Evolutionary conservation across 2,797 vertebrate species (phyloP).

Genomic region (Eulemur coronatus): DNA sequence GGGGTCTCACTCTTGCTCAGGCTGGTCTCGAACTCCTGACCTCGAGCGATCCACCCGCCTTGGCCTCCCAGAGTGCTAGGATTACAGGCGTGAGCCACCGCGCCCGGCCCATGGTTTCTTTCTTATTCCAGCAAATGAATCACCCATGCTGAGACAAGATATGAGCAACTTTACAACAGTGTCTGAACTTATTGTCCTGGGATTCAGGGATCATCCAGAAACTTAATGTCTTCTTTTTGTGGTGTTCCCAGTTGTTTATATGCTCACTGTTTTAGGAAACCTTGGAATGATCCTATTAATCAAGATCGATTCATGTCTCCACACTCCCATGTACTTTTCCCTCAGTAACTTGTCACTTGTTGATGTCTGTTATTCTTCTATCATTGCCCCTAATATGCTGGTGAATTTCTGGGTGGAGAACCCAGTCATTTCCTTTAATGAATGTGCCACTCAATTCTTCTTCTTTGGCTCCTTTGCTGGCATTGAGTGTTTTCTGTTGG

Average conservation of each 20-base stretch:
- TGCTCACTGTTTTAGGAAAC: conserved; percentile 49
- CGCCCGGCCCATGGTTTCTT: too few species aligned
- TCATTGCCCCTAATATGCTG: conserved; percentile 45
- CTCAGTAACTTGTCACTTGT: conserved; percentile 60
- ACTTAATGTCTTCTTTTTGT: conserved; percentile 54
- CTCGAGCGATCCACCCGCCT: too few species aligned
- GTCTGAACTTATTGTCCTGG: conserved; percentile 59
- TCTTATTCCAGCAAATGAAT: neutral
- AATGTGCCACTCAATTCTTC: conserved; percentile 68
- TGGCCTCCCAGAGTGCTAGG: too few species aligned
- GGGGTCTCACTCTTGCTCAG: too few species aligned
- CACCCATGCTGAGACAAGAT: neutral
- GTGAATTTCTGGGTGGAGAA: conserved; percentile 43
- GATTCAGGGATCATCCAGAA: conserved; percentile 51
- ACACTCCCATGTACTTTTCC: conserved; percentile 72
- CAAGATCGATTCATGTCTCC: conserved; percentile 23
- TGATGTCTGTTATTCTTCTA: conserved; percentile 68
- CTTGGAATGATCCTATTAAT: conserved; percentile 60
- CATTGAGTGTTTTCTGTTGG: conserved; percentile 60
- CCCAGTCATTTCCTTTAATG: conserved; percentile 51
- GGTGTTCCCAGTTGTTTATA: conserved; percentile 56
- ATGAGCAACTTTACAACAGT: neutral
- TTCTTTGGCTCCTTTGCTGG: conserved; percentile 65
- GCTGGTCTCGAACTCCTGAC: too few species aligned
- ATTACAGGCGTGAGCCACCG: too few species aligned